These are phyloP conservation scores for Enteromius unitaeniatus DNA, from an alignment of 2,797 vertebrate genomes.

Conservation along the genomic window DNA sequence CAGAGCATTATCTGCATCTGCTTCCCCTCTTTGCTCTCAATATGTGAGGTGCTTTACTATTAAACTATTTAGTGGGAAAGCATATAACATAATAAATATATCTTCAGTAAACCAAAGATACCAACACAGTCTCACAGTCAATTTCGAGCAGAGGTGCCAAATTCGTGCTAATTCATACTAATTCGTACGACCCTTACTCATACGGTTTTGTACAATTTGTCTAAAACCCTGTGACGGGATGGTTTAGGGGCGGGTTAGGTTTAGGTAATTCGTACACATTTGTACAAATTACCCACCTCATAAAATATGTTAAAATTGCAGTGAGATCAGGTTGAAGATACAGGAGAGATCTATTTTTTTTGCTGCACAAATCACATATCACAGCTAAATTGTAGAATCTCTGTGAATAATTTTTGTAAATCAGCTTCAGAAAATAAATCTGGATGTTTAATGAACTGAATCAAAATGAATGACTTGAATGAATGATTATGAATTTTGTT, in stretches of 20 bases:
- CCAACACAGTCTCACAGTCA: too few species aligned
- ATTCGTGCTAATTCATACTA: too few species aligned
- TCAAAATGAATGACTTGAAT: not conserved
- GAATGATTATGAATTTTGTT: not conserved
- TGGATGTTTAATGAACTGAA: not conserved
- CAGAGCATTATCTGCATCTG: conserved; percentile 62
- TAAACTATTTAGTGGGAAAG: not conserved
- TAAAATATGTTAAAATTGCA: too few species aligned
- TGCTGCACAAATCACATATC: not conserved
- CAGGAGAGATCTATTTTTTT: not conserved
- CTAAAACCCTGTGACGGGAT: too few species aligned
- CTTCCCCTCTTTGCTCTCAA: conserved; percentile 53
- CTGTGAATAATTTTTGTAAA: not conserved
- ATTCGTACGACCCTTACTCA: too few species aligned
- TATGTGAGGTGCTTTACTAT: conserved; percentile 42
- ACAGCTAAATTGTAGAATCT: not conserved
- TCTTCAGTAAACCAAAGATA: too few species aligned
- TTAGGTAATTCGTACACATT: too few species aligned
- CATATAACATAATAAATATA: not conserved
- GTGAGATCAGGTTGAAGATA: not conserved
- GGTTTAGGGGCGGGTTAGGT: too few species aligned
- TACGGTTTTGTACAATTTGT: too few species aligned
- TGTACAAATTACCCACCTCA: too few species aligned
- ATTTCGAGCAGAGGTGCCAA: too few species aligned
- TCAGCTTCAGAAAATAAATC: not conserved